Base-by-base conservation (phyloP, 2,797 vertebrate genomes). In the Alosa sapidissima region DNA sequence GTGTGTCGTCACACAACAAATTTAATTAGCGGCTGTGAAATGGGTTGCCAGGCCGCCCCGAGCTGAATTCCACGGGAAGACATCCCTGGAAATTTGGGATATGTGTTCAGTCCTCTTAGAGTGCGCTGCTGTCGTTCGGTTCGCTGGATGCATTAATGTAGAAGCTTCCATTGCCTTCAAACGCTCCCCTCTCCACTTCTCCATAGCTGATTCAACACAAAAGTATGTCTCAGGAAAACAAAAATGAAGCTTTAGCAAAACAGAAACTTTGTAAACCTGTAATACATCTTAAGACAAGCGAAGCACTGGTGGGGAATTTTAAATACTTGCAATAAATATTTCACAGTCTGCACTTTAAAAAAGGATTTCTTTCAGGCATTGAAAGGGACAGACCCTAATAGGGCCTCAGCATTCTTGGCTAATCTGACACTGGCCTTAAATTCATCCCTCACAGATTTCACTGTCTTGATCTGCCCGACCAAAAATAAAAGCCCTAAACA, bases 1-100 rank as follows among this genome's bases (percentile, higher is more conserved):
- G 4, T 33, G 33, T 52, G 45, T 47, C 36, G 9, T 8, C 21
- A 36, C 45, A 68, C 62, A 47, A 24, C 45, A 81, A 49, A 33
- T 84, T 54, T 92, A 94, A 94, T 94, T 93, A 94, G 90, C 84
- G 82, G 88, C 91, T 90, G 88, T 92, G 90, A 91, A 89, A 72
- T 65, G 89, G 85, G 88, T 82, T 88, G 86, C 8, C 93, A 94
- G 91, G 93, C 92, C 91, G 88, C 93, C 93, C 91, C 86, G 86
- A 92, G 89, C 88, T 92, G 91, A 91, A 92, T 92, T 91, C 89
- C 90, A 65, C 85, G 84, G 84, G 88, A 89, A 90, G 88, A 93
- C 94, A 93, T 93, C 91, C 87, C 82, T 86, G 89, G 85, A 88
- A 88, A 92, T 90, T 89, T 88, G 86, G 90, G 92, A 91, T 91